Conservation (phyloP, 2,888 invertebrate species). For the Agapetus fuscipes region DNA sequence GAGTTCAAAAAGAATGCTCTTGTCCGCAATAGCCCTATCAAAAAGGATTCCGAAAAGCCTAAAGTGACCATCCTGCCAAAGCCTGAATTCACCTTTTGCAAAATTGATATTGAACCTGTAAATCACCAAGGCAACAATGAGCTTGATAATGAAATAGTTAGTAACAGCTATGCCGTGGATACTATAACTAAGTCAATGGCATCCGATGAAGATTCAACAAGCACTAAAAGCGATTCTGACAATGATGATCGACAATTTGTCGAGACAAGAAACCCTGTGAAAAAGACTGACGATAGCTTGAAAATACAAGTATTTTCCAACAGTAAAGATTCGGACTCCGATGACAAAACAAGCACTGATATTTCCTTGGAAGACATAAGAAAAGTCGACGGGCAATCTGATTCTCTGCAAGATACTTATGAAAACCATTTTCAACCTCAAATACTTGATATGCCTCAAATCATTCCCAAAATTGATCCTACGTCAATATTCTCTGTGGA, state of each 20-base stretch:
- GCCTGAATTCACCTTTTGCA: slow-evolving; percentile 45
- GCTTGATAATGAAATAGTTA: slow-evolving; percentile 36
- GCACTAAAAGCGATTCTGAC: slow-evolving; percentile 48
- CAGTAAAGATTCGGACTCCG: slow-evolving; percentile 24
- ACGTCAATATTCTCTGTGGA: slow-evolving; percentile 39
- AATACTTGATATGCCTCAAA: slow-evolving; percentile 36
- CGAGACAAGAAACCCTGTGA: slow-evolving; percentile 32
- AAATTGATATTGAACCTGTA: slow-evolving; percentile 42
- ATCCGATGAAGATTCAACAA: slow-evolving; percentile 44
- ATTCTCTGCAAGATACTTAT: slow-evolving; percentile 24
- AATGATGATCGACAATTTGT: slow-evolving; percentile 47
- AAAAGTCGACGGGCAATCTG: slow-evolving; percentile 39
- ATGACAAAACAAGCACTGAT: slow-evolving; percentile 34
- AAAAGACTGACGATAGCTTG: slow-evolving; percentile 38
- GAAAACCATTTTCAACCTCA: slow-evolving; percentile 26
- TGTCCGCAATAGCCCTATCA: slow-evolving; percentile 52
- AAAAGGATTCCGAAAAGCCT: slow-evolving; percentile 57
- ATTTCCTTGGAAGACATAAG: slow-evolving; percentile 37
- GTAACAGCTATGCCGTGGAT: slow-evolving; percentile 48
- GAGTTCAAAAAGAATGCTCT: slow-evolving; percentile 43
- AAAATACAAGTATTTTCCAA: slow-evolving; percentile 44
- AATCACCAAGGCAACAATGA: slow-evolving; percentile 26
- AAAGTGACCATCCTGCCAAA: slow-evolving; percentile 47
- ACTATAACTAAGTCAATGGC: slow-evolving; percentile 40
- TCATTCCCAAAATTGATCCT: slow-evolving; percentile 37